Percentiles rank a stretch among this genome's conserved stretches.
These are phyloP conservation scores for Heliconius aoede DNA, from an alignment of 2,888 invertebrate genomes.

Conservation along the genomic window DNA sequence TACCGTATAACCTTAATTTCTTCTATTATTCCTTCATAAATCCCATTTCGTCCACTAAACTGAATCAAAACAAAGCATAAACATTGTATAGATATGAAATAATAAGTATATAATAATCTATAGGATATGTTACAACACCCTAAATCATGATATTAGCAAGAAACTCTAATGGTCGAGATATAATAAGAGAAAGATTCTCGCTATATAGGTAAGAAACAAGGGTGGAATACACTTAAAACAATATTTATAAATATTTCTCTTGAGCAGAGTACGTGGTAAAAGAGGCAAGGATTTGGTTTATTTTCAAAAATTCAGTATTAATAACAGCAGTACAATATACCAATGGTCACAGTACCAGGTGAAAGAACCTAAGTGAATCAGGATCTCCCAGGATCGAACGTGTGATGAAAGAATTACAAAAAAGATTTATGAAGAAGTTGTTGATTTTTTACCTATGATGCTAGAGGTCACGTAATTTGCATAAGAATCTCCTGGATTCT, in stretches of 20 bases:
- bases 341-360: no score
- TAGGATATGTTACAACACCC: slow-evolving; percentile 56
- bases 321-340: no score
- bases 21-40: not conserved
- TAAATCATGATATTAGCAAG: slow-evolving; percentile 82
- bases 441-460: no score
- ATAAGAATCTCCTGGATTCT: no score
- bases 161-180: slow-evolving; percentile 78
- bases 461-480: no score
- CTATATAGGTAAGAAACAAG: slow-evolving; percentile 61
- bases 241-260: not conserved
- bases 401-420: no score
- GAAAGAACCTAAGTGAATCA: no score
- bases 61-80: slow-evolving; percentile 23
- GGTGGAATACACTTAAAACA: slow-evolving; percentile 12
- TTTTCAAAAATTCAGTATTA: no score
- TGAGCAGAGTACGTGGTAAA: not conserved
- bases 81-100: slow-evolving; percentile 39
- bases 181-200: slow-evolving; percentile 80
- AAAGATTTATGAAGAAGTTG: no score
- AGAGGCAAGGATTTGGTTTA: no score
- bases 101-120: slow-evolving; percentile 60
- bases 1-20: not conserved
- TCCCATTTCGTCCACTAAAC: not conserved
- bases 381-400: no score